Percentiles rank a stretch among this genome's conserved stretches.
These are phyloP conservation scores for Bambusicola thoracicus DNA, from an alignment of 2,113 vertebrate genomes.

Conservation along the genomic window DNA sequence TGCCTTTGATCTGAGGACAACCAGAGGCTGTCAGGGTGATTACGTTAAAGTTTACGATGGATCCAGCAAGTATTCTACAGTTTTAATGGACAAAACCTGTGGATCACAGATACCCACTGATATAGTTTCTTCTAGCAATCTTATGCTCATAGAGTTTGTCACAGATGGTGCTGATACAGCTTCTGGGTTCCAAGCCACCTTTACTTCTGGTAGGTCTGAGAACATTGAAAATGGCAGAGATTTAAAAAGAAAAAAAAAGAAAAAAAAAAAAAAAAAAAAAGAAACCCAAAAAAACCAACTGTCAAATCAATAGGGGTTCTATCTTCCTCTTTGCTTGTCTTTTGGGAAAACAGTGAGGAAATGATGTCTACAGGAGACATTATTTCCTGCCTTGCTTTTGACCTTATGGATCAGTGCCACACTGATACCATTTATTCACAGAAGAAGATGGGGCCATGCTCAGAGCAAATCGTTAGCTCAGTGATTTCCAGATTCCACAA, in stretches of 20 bases:
- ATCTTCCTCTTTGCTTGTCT: neutral
- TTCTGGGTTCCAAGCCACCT: constrained; percentile 63
- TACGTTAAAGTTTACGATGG: constrained; percentile 70
- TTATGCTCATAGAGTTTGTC: constrained; percentile 56
- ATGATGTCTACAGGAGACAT: neutral
- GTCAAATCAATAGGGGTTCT: neutral
- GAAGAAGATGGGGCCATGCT: neutral
- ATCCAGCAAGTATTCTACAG: constrained; percentile 48
- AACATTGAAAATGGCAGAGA: neutral
- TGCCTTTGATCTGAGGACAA: constrained; percentile 42
- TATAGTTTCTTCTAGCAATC: constrained; percentile 16
- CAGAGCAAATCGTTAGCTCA: neutral
- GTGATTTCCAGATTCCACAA: neutral
- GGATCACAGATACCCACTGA: constrained; percentile 9
- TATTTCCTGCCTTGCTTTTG: neutral
- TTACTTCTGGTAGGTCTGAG: constrained; percentile 54
- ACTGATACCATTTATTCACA: neutral
- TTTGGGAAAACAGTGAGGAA: neutral
- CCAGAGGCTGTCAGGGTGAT: constrained; percentile 48
- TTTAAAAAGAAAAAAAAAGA: neutral
- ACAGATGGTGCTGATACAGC: constrained; percentile 31
- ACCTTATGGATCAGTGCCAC: neutral
- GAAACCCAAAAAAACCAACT: neutral
- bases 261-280: neutral
- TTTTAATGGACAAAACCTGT: constrained; percentile 69